Evolutionary conservation across 2,888 invertebrate genomes (phyloP), one percentile per base, ranked within the genome.

Genomic region (Heliconius hortense): DNA sequence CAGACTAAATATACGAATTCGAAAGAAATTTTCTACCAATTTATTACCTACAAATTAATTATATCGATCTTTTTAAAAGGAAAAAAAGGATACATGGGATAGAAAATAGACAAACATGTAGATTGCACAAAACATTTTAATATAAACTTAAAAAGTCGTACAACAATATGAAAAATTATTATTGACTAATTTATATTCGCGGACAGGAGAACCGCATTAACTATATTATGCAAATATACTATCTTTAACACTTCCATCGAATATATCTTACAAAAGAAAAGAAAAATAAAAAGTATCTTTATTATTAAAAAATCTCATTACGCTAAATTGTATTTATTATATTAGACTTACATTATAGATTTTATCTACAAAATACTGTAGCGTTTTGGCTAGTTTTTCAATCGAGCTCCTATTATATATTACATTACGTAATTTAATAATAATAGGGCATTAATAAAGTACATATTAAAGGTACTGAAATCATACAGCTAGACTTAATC

Each of bases 121-220:
- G 95, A 96, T 96, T 96, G 96, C 96, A 96, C 96, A 96, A 96
- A 95, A 96, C 96, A 95, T 96, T 96, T 96, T 96, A 96, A 96
- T 96, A 96, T 96, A 96, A 96, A 96, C 96, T 96, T 96, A 96
- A 96, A 96, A 96, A 96, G 95, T 94, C 95, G 96, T 96, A 96
- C 96, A 96, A 96, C 96, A 96, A 96, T 96, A 96, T 96, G 96
- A 96, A 96, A 96, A 96, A 96, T 96, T 96, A 92, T 92, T 92
- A 96, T 96, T 96, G 95, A 96, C 96, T 96, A 96, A 93, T 96
- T n/a, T 94, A 93, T 95, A 95, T 94, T 94, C 90, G 95, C 95
- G 95, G 95, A 94, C 95, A 95, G 95, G 95, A 95, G 95, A 93
- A 94, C 95, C 95, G 95, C 95, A 95, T 94, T 95, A 94, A 94